A percentile compares a stretch with the other conserved stretches of the same genome.
phyloP scores from a whole-genome alignment of 30 jellyfish, hydroid and myxozoan species.

The Aurelia aurita region DNA sequence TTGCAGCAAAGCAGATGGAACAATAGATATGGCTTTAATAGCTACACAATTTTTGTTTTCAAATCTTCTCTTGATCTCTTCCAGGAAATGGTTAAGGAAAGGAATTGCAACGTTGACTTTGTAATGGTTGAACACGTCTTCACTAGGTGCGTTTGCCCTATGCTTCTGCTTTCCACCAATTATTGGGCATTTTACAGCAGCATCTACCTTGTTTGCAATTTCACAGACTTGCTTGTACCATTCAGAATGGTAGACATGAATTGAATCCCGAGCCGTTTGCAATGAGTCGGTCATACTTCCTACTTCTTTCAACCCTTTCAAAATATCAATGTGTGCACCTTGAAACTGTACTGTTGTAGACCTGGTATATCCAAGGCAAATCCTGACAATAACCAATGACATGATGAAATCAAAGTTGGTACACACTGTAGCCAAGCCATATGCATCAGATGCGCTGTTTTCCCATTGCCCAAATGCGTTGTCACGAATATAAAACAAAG shows the following conservation, averaged over 20 bases:
- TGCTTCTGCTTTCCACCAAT: neutral
- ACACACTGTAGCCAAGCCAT: too few species aligned
- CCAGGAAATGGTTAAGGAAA: too few species aligned
- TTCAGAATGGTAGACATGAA: neutral
- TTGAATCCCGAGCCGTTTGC: neutral
- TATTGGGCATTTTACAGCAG: neutral
- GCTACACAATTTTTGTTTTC: too few species aligned
- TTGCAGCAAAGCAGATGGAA: neutral
- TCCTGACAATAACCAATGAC: neutral
- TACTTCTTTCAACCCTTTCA: conserved; percentile 2
- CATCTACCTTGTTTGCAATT: conserved; percentile 4
- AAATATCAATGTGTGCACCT: neutral
- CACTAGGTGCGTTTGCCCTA: neutral
- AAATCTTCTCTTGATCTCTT: too few species aligned
- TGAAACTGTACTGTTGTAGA: neutral
- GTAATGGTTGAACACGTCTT: neutral
- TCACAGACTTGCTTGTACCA: neutral
- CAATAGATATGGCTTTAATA: neutral
- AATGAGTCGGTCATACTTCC: neutral
- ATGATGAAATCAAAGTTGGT: neutral
- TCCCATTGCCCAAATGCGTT: neutral
- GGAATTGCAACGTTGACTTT: too few species aligned
- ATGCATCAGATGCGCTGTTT: neutral
- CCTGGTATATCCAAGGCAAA: neutral
- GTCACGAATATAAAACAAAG: neutral